Evolutionary conservation across 2,113 vertebrate species (phyloP).

Genomic region (Xiphorhynchus elegans): DNA sequence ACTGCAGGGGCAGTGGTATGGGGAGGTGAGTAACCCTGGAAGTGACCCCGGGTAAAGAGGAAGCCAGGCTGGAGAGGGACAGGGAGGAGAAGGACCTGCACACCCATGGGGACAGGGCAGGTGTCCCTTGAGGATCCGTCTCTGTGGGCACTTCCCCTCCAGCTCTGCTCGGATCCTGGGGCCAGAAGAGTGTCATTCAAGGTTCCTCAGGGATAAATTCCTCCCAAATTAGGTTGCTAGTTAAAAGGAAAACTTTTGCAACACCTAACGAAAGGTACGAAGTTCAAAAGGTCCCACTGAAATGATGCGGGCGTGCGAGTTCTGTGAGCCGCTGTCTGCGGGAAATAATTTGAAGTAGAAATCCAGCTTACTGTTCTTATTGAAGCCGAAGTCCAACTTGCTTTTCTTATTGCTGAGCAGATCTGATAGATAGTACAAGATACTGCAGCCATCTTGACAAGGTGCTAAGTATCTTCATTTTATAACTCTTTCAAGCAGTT

Average conservation of each 20-base stretch:
- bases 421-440: not conserved
- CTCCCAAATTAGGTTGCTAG: not conserved
- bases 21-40: not conserved
- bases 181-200: not conserved
- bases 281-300: not conserved
- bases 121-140: not conserved
- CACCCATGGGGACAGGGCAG: not conserved
- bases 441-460: not conserved
- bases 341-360: not conserved
- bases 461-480: not conserved
- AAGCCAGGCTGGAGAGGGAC: not conserved
- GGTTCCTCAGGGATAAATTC: not conserved
- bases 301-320: not conserved
- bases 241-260: not conserved
- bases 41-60: not conserved
- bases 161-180: not conserved
- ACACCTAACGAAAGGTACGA: not conserved
- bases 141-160: not conserved
- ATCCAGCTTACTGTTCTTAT: not conserved
- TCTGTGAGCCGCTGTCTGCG: not conserved
- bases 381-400: not conserved
- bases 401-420: not conserved
- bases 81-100: not conserved
- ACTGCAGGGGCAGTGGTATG: too few species aligned
- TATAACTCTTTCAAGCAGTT: not conserved